A percentile compares a stretch with the other conserved stretches of the same genome.
phyloP scores from a whole-genome alignment of 2,888 invertebrate genomes.

The Campoplex nolae region DNA sequence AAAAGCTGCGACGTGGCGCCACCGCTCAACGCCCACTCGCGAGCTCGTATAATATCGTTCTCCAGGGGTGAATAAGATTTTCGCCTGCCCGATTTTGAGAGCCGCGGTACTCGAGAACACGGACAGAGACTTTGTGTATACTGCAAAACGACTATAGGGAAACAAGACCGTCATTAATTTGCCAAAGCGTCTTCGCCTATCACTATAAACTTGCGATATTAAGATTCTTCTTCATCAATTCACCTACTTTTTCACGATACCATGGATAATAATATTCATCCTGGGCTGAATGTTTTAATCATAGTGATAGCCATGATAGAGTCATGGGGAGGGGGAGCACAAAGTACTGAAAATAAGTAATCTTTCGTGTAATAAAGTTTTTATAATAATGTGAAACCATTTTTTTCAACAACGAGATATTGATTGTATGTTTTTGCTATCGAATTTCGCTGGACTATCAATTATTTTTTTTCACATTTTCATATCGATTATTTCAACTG shows the following conservation, averaged over 20 bases:
- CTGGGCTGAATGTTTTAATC: slow-evolving; percentile 15
- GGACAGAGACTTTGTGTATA: slow-evolving; percentile 28
- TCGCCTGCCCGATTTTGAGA: slow-evolving; percentile 56
- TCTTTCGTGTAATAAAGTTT: no score
- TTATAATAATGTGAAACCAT: neutral
- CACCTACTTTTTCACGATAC: slow-evolving; percentile 32
- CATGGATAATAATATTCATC: slow-evolving; percentile 53
- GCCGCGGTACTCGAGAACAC: slow-evolving; percentile 35
- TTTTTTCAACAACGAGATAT: neutral
- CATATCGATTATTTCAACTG: no score
- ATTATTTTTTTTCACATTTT: no score
- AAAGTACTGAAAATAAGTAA: neutral
- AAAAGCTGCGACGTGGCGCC: slow-evolving; percentile 60
- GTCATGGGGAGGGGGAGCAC: no score
- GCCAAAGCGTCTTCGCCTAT: slow-evolving; percentile 40
- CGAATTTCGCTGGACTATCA: no score
- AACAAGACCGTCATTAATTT: slow-evolving; percentile 61
- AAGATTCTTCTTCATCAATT: slow-evolving; percentile 65
- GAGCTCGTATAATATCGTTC: slow-evolving; percentile 65
- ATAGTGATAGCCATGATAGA: neutral
- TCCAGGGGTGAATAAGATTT: slow-evolving; percentile 65
- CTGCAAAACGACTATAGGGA: slow-evolving; percentile 32
- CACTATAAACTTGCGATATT: slow-evolving; percentile 49
- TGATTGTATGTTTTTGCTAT: neutral
- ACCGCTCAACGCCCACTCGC: slow-evolving; percentile 61